phyloP scores from a whole-genome alignment of 2,797 vertebrate genomes.

The Etheostoma perlongum region DNA sequence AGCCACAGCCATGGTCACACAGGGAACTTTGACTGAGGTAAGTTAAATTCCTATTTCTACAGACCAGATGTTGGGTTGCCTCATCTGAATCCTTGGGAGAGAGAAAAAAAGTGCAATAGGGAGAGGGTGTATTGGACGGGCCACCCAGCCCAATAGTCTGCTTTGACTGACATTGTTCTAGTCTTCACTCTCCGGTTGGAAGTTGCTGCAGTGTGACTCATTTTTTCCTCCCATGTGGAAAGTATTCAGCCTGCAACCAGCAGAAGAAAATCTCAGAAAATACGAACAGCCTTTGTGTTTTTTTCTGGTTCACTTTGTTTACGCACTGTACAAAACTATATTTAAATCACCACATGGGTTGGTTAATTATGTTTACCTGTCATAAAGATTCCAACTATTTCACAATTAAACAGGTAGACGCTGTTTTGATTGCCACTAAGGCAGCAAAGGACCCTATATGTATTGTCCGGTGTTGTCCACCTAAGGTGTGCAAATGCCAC shows the following conservation, averaged over 20 bases:
- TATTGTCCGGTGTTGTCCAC: not conserved
- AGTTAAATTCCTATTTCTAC: conserved; percentile 40
- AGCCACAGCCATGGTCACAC: conserved; percentile 24
- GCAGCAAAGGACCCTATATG: not conserved
- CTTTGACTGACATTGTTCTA: conserved; percentile 42
- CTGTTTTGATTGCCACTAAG: not conserved
- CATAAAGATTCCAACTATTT: not conserved
- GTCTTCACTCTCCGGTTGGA: conserved; percentile 59
- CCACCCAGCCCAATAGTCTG: conserved; percentile 8
- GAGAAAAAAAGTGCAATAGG: not conserved
- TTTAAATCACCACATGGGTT: not conserved
- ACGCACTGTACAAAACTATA: not conserved
- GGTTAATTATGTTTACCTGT: conserved; percentile 12
- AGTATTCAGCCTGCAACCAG: conserved; percentile 61
- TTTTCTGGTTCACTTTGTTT: conserved; percentile 3
- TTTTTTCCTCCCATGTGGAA: conserved; percentile 80
- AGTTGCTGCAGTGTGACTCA: conserved; percentile 90
- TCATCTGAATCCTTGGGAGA: not conserved
- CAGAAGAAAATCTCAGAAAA: conserved; percentile 8
- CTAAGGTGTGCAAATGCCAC: conserved; percentile 42
- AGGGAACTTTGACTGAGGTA: conserved; percentile 66
- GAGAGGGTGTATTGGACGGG: not conserved
- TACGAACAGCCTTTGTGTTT: not conserved
- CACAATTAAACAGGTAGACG: not conserved
- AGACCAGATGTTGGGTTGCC: not conserved